These are phyloP conservation scores for Miichthys miiuy DNA, from an alignment of 2,797 vertebrate species.

Conservation along the genomic window DNA sequence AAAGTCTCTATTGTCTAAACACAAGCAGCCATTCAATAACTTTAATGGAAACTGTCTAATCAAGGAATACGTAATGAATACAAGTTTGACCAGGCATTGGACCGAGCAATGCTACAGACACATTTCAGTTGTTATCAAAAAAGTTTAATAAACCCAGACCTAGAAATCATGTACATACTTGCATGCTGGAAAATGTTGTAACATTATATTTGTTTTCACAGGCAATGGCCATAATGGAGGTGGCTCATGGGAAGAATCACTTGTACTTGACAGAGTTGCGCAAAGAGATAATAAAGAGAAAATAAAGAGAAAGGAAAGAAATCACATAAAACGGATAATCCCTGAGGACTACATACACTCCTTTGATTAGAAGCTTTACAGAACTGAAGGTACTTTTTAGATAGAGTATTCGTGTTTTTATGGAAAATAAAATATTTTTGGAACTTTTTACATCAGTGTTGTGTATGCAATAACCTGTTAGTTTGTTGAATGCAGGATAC, in stretches of 20 bases:
- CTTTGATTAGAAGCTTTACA: conserved; percentile 19
- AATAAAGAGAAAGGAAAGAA: conserved; percentile 63
- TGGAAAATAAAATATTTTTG: neutral
- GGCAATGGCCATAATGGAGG: conserved; percentile 95
- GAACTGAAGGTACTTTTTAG: conserved; percentile 40
- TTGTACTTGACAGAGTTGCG: conserved; percentile 90
- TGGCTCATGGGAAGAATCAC: conserved; percentile 95
- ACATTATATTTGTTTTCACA: conserved; percentile 61
- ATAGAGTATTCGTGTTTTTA: conserved; percentile 17
- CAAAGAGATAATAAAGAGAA: conserved; percentile 85
- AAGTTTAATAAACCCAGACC: neutral
- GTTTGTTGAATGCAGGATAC: conserved; percentile 13
- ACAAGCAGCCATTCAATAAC: too few species aligned
- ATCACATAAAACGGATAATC: neutral
- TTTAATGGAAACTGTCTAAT: neutral
- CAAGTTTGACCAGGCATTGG: neutral
- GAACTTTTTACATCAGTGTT: neutral
- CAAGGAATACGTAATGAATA: neutral
- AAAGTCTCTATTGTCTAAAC: too few species aligned
- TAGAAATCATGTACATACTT: neutral
- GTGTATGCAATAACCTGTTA: neutral
- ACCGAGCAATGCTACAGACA: neutral
- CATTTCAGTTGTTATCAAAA: neutral
- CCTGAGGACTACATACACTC: conserved; percentile 34
- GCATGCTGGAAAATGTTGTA: neutral